A percentile compares a stretch with the other conserved stretches of the same genome.
phyloP scores from a whole-genome alignment of 2,888 invertebrate species.

The Hirtodrosophila confusa region DNA sequence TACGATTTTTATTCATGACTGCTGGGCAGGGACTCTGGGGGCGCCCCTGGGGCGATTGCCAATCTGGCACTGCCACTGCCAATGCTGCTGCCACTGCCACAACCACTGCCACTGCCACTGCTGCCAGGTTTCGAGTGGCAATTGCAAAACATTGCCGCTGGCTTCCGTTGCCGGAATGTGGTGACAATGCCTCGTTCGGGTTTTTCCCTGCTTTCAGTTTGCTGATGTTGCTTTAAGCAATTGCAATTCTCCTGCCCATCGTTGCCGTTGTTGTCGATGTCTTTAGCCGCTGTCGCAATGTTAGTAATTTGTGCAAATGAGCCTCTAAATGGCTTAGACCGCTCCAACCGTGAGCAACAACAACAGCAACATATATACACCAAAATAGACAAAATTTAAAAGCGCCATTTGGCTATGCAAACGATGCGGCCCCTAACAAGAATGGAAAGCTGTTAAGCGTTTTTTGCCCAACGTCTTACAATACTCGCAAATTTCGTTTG shows the following conservation, averaged over 20 bases:
- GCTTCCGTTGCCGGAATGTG: slow-evolving; percentile 79
- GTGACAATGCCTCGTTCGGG: slow-evolving; percentile 70
- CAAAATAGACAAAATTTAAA: slow-evolving; percentile 56
- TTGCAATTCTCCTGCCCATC: slow-evolving; percentile 61
- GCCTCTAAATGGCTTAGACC: slow-evolving; percentile 72
- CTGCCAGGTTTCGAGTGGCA: slow-evolving; percentile 43
- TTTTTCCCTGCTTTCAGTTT: slow-evolving; percentile 34
- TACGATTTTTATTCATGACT: slow-evolving; percentile 79
- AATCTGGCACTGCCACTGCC: slow-evolving; percentile 57
- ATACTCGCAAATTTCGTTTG: background rate
- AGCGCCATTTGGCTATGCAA: slow-evolving; percentile 69
- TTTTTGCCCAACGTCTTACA: slow-evolving; percentile 24
- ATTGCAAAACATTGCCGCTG: slow-evolving; percentile 58
- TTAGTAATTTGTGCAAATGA: slow-evolving; percentile 82
- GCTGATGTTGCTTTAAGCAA: slow-evolving; percentile 58
- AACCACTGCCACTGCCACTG: slow-evolving; percentile 6
- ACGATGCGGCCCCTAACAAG: slow-evolving; percentile 52
- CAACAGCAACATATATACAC: slow-evolving; percentile 15
- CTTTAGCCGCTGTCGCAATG: slow-evolving; percentile 64
- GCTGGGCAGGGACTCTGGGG: slow-evolving; percentile 30
- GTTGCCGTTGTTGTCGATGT: slow-evolving; percentile 24
- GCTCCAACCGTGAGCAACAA: slow-evolving; percentile 39
- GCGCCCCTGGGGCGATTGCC: slow-evolving; percentile 69
- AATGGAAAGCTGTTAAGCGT: slow-evolving; percentile 64
- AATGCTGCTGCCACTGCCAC: slow-evolving; percentile 5